These are phyloP conservation scores for Heliothis peltigera DNA, from an alignment of 2,888 invertebrate species.

Conservation along the genomic window DNA sequence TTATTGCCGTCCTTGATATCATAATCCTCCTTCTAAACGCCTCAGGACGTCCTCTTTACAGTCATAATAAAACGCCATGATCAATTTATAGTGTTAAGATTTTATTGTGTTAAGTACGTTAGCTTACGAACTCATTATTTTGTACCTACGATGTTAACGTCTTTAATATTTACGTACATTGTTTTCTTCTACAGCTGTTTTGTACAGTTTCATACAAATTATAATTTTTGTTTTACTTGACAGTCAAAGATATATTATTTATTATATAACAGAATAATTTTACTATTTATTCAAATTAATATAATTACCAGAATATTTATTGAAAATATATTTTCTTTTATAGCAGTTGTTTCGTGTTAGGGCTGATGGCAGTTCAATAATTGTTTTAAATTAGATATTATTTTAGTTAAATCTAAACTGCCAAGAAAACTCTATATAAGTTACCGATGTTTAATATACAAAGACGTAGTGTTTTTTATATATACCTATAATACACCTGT, in stretches of 20 bases:
- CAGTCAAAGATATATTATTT: slow-evolving; percentile 82
- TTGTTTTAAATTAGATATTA: slow-evolving; percentile 74
- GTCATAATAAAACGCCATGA: slow-evolving; percentile 87
- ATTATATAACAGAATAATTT: slow-evolving; percentile 78
- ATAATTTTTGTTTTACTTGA: slow-evolving; percentile 81
- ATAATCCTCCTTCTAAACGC: slow-evolving; percentile 67
- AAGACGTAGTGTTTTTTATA: slow-evolving; percentile 79
- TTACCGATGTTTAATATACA: slow-evolving; percentile 86
- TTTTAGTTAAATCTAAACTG: slow-evolving; percentile 80
- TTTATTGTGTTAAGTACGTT: slow-evolving; percentile 82
- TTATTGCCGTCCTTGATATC: slow-evolving; percentile 85
- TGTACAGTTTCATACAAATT: slow-evolving; percentile 85
- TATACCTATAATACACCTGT: slow-evolving; percentile 67
- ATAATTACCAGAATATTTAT: slow-evolving; percentile 80
- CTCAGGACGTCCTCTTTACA: slow-evolving; percentile 76
- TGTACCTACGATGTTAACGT: slow-evolving; percentile 86
- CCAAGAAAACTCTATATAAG: slow-evolving; percentile 82
- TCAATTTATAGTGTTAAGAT: slow-evolving; percentile 83
- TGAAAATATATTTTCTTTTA: slow-evolving; percentile 73
- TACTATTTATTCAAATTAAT: slow-evolving; percentile 81
- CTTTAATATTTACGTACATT: slow-evolving; percentile 72
- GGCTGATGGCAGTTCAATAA: slow-evolving; percentile 80
- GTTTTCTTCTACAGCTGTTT: slow-evolving; percentile 79
- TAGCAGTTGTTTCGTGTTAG: slow-evolving; percentile 79
- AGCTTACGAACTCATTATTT: slow-evolving; percentile 81